Base-by-base conservation (phyloP, 2,888 invertebrate species). In the Orchesella flavescens region DNA sequence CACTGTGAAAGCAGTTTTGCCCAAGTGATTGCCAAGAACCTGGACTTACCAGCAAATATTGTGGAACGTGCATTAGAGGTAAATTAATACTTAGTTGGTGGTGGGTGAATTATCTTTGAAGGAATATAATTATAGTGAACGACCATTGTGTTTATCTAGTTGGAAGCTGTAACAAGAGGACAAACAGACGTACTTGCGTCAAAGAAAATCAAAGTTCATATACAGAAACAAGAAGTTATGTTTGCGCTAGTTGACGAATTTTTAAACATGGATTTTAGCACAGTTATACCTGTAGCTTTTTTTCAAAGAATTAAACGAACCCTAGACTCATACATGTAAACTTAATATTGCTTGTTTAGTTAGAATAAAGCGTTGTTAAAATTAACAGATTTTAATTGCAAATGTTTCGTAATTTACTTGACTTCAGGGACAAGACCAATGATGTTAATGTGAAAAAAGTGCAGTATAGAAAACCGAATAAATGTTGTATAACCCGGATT, bases 1-100 rank as follows among this genome's bases (percentile, higher is more conserved):
- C 89, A 91, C 66, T 92, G 93, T 0, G 90, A 90, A 19, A 89
- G 90, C 66, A 94, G 95, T 90, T 93, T 93, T 89, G 94, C 95
- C 13, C 92, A 92, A 76, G 91, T 92, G 65, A 93, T 94, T 65
- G 95, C 95, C 0, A 90, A 90, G 15, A 91, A 91, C 73, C 91
- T 92, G 71, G 94, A 94, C 0, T 89, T 95, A 7, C 90, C 92
- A 15, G 85, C 89, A 0, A 87, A 89, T 0, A 89, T 94, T 9
- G 90, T 94, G 0, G 88, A 90, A 1, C 90, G 94, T 66, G 93
- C 93, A 0, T 86, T 88, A 15, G 89, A 90, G 76, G 91, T 93
- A 34, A 34, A 7, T 34, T 34, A 7, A 34, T 34, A 34, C 34
- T n/a, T 34, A 34, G 34, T 34, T n/a, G n/a, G n/a, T n/a, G n/a